Conservation (phyloP, 30 jellyfish, hydroid and myxozoan genomes). For the Chironex yamaguchii region DNA sequence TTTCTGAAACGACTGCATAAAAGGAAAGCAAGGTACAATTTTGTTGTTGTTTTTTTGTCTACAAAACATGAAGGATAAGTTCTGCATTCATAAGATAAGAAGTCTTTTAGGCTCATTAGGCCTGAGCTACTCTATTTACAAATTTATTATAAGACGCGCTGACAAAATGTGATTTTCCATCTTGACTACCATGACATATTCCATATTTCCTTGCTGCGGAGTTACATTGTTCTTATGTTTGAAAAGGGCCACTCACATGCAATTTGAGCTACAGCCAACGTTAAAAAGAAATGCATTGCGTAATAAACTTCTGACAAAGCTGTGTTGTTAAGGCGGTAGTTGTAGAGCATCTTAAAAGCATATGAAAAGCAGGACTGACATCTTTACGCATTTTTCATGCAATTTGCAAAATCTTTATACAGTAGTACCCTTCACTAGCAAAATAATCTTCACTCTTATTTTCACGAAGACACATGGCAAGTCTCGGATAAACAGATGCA, state of each 20-base stretch:
- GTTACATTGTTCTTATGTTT: background rate
- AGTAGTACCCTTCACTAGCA: too few relatives aligned
- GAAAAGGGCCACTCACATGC: slow-evolving; percentile 18
- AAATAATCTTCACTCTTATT: background rate
- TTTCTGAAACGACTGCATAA: too few relatives aligned
- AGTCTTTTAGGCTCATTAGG: slow-evolving; percentile 29
- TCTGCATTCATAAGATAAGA: background rate
- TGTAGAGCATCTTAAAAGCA: slow-evolving; percentile 41
- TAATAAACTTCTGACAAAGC: slow-evolving; percentile 27
- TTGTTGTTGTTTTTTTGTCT: too few relatives aligned
- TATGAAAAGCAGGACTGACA: slow-evolving; percentile 30
- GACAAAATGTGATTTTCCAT: slow-evolving; percentile 23
- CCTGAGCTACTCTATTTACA: slow-evolving; percentile 42
- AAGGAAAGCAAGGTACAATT: too few relatives aligned
- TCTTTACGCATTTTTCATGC: background rate
- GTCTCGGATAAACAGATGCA: slow-evolving; percentile 25
- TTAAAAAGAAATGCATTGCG: background rate
- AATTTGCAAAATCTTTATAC: background rate
- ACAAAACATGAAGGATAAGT: background rate
- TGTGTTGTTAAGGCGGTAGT: slow-evolving; percentile 13
- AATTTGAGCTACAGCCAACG: slow-evolving; percentile 27
- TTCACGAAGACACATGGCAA: slow-evolving; percentile 23
- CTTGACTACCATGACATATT: slow-evolving; percentile 34
- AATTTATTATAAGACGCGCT: background rate
- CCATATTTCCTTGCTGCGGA: slow-evolving; percentile 7